Evolutionary conservation across 2,888 invertebrate species (phyloP).

Genomic region (Yponomeuta plumbellus): DNA sequence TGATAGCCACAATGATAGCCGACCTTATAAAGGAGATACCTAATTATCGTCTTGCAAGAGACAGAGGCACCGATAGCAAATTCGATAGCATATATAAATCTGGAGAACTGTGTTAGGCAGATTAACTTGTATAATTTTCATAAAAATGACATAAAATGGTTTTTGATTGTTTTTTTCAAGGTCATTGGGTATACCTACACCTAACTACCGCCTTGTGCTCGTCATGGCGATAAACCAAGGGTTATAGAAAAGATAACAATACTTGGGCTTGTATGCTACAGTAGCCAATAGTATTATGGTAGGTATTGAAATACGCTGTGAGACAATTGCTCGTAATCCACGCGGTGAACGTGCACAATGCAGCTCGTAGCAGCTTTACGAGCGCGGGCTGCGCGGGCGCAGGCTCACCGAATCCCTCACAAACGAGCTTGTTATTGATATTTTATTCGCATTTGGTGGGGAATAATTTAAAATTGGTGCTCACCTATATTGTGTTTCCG

Average conservation of each 20-base stretch:
- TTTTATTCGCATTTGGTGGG: slow-evolving; percentile 36
- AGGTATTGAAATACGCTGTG: slow-evolving; percentile 20
- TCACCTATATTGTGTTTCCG: background rate
- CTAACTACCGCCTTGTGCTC: background rate
- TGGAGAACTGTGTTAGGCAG: no score
- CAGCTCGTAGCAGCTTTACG: slow-evolving; percentile 44
- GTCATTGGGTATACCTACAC: background rate
- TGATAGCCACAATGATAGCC: no score
- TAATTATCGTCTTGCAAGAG: no score
- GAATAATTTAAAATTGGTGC: slow-evolving; percentile 9
- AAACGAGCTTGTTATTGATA: slow-evolving; percentile 66
- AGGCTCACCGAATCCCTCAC: slow-evolving; percentile 31
- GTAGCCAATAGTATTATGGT: slow-evolving; percentile 16
- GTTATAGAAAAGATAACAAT: slow-evolving; percentile 3
- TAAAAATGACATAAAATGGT: no score
- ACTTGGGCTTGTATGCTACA: slow-evolving; percentile 36
- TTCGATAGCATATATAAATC: no score
- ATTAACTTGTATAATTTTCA: no score
- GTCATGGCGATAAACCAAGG: background rate
- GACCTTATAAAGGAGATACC: no score
- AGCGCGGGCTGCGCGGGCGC: slow-evolving; percentile 7
- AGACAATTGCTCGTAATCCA: slow-evolving; percentile 62
- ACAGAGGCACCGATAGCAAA: no score
- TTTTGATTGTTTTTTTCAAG: no score
- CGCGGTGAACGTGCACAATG: slow-evolving; percentile 48